Evolutionary conservation across 2,113 vertebrate genomes (phyloP), one percentile per base, ranked within the genome.

Genomic region (Colaptes auratus): DNA sequence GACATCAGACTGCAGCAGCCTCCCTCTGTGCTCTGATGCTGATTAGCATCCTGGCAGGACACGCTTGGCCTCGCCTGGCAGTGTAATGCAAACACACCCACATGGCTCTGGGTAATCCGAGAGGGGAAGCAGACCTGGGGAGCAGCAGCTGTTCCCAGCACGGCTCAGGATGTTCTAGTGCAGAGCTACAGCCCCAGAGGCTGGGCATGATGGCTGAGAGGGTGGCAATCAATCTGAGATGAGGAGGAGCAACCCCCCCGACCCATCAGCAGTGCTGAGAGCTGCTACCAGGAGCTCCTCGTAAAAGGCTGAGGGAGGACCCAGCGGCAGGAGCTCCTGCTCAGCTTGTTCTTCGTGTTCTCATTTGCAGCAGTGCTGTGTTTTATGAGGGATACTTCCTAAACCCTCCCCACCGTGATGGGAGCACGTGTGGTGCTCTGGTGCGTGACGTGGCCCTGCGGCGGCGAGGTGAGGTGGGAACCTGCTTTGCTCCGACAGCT

Each of bases 371-470:
- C 89, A 53, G 88, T 93, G 86, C 81, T 71, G 39, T 67, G 65
- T 88, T 97, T 97, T 97, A 97, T 92, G 95, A 96, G 93, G 71
- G 85, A 92, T 86, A 69, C 92, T 96, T 97, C 96, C 95, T 92
- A 80, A 90, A 84, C 59, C 92, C 88, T 93, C 84, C 44, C 66
- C 73, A 35, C 65, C 90, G 94, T 91, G 93, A 95, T 93, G 93
- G 89, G 93, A 97, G 96, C 96, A 96, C 33, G 93, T 97, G 96
- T 96, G 89, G 79, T 71, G 79, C 70, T 80, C 6, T 73, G 46
- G 63, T 30, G 48, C 27, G 2, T 23, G 39, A 76, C 72, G 64
- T 73, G 90, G 81, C 89, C 31, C 31, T 86, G 76, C 30, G 39
- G 69, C 42, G 66, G 76, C 80, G 63, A 79, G 79, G 70, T 0